Percentiles rank a stretch among this genome's conserved stretches.
Evolutionary conservation across 1,140 invertebrate genomes (phyloP).

Genomic region (Procambarus clarkii): DNA sequence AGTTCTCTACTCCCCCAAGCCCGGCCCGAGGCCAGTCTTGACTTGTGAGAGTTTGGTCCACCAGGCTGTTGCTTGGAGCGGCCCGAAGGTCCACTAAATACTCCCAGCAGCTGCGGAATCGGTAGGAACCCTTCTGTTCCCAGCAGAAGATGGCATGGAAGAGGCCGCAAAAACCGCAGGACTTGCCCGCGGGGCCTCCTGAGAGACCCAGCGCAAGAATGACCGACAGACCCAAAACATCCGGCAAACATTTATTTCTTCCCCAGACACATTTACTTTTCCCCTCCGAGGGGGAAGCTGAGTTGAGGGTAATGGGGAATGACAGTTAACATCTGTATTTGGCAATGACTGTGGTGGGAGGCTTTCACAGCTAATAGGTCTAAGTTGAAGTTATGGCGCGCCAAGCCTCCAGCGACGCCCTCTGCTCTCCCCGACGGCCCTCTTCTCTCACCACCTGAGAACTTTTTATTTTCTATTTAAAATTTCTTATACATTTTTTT

Average conservation of each 20-base stretch:
- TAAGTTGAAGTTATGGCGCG: constrained; percentile 58
- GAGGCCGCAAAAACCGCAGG: constrained; percentile 47
- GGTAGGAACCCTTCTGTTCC: too few species aligned
- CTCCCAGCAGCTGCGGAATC: too few species aligned
- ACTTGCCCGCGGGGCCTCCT: neutral
- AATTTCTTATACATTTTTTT: neutral
- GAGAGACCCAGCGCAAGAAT: constrained; percentile 4
- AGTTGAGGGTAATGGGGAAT: constrained; percentile 63
- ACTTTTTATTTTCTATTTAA: neutral
- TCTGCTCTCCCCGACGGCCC: neutral
- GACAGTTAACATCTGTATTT: constrained; percentile 71
- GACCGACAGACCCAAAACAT: constrained; percentile 56
- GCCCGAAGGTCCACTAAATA: too few species aligned
- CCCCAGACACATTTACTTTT: constrained; percentile 68
- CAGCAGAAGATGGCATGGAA: neutral
- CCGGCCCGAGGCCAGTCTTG: too few species aligned
- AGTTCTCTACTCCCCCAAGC: too few species aligned
- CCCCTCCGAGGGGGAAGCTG: constrained; percentile 29
- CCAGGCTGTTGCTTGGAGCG: too few species aligned
- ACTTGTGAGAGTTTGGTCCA: too few species aligned
- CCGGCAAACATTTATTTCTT: constrained; percentile 65
- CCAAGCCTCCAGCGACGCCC: constrained; percentile 23
- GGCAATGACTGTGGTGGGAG: constrained; percentile 68
- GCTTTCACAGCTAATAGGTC: constrained; percentile 67
- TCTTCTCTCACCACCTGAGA: neutral